Evolutionary conservation across 1,140 invertebrate genomes (phyloP).

Genomic region (Choristoneura fumiferana): DNA sequence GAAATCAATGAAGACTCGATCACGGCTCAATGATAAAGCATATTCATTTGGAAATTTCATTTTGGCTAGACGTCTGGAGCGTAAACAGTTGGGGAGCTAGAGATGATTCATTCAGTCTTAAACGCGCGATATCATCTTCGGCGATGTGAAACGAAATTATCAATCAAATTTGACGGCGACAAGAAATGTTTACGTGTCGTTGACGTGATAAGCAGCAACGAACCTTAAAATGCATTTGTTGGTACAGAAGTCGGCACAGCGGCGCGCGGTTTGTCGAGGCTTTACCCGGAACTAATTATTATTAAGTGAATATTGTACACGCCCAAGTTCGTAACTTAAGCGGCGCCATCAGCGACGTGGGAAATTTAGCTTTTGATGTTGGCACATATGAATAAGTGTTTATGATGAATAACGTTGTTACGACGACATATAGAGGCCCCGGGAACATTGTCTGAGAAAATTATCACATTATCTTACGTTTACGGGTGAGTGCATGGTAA

Average conservation of each 20-base stretch:
- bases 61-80: not conserved
- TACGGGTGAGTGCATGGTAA: constrained; percentile 18
- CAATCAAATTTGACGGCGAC: not conserved
- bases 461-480: constrained; percentile 17
- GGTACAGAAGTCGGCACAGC: too few relatives aligned
- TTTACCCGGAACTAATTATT: not conserved
- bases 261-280: not conserved
- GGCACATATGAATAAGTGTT: constrained; percentile 18
- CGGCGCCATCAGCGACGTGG: constrained; percentile 16
- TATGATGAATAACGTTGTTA: constrained; percentile 18
- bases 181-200: too few relatives aligned
- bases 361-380: constrained; percentile 19
- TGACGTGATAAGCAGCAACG: too few relatives aligned
- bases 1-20: constrained; percentile 17
- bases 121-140: not conserved
- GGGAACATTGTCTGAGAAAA: constrained; percentile 17
- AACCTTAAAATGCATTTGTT: too few relatives aligned
- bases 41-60: constrained; percentile 4
- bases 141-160: not conserved
- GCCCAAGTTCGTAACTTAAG: constrained; percentile 7
- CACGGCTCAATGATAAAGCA: constrained; percentile 1
- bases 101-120: not conserved
- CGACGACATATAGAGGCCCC: constrained; percentile 18
- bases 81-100: not conserved
- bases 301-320: not conserved